Conservation (phyloP, 1,140 invertebrate genomes). For the Drosophila tani region DNA sequence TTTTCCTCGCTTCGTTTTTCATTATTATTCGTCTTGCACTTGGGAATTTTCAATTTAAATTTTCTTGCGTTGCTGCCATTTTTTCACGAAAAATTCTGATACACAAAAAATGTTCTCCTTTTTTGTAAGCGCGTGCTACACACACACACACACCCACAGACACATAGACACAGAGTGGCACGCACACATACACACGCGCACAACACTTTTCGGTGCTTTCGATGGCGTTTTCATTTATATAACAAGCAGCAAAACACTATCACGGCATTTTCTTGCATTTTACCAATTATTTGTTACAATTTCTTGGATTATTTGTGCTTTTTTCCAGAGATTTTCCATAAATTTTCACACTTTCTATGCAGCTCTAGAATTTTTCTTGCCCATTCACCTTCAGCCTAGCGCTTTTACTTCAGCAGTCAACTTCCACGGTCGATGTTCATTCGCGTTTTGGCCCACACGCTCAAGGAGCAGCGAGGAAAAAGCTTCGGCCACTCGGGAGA, state of each 20-base stretch:
- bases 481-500: conserved; percentile 46
- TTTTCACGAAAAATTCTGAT: conserved; percentile 65
- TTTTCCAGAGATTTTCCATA: conserved; percentile 29
- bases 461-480: conserved; percentile 69
- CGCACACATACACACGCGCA: conserved; percentile 50
- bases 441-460: conserved; percentile 80
- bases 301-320: conserved; percentile 18
- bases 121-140: conserved; percentile 65
- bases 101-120: conserved; percentile 76
- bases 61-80: conserved; percentile 24
- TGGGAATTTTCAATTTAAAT: conserved; percentile 40
- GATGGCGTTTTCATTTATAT: conserved; percentile 66
- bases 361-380: conserved; percentile 43
- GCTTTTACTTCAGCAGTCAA: conserved; percentile 79
- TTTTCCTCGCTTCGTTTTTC: conserved; percentile 7
- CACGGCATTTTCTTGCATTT: conserved; percentile 9
- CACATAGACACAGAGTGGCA: conserved; percentile 29
- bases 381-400: conserved; percentile 79
- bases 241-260: conserved; percentile 44
- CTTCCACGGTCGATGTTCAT: conserved; percentile 85
- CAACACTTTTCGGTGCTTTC: conserved; percentile 67
- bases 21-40: conserved; percentile 23
- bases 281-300: conserved; percentile 15
- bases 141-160: conserved; percentile 25
- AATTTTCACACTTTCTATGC: conserved; percentile 36